Conservation (phyloP, 2,797 vertebrate genomes). For the Notolabrus celidotus region DNA sequence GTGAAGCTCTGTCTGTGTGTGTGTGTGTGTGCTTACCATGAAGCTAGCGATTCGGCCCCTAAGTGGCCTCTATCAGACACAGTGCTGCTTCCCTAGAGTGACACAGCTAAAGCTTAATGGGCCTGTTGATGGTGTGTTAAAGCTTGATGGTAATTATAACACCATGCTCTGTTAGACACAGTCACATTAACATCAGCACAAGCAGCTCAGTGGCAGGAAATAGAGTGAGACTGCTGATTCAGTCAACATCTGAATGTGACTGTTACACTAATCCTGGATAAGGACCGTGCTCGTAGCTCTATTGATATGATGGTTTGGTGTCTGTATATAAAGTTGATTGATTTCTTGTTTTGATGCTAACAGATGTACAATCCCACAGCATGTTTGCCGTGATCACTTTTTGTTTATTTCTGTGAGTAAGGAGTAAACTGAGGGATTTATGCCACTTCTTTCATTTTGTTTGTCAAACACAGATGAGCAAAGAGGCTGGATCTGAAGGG, state of each 20-base stretch:
- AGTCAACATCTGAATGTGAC: constrained; percentile 35
- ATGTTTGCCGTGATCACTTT: constrained; percentile 13
- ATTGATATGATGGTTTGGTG: constrained; percentile 19
- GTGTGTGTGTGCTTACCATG: constrained; percentile 16
- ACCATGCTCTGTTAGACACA: constrained; percentile 67
- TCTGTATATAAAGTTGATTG: neutral
- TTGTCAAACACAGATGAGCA: constrained; percentile 10
- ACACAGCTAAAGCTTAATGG: constrained; percentile 72
- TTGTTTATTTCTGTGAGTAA: constrained; percentile 5
- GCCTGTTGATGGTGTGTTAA: constrained; percentile 72
- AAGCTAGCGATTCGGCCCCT: constrained; percentile 35
- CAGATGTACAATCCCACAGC: constrained; percentile 5
- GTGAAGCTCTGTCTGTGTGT: constrained; percentile 5
- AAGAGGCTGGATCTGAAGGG: neutral
- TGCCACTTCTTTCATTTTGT: neutral
- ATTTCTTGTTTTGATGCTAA: constrained; percentile 8
- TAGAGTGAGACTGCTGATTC: constrained; percentile 45
- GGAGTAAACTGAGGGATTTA: neutral
- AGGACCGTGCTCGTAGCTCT: neutral
- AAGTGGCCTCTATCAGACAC: constrained; percentile 54
- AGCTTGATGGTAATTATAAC: constrained; percentile 77
- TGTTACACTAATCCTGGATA: neutral
- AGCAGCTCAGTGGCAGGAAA: constrained; percentile 41
- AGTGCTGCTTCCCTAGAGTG: constrained; percentile 69
- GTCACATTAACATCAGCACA: constrained; percentile 63